Conservation (phyloP, 2,888 invertebrate species). For the Brachyptera risi region DNA sequence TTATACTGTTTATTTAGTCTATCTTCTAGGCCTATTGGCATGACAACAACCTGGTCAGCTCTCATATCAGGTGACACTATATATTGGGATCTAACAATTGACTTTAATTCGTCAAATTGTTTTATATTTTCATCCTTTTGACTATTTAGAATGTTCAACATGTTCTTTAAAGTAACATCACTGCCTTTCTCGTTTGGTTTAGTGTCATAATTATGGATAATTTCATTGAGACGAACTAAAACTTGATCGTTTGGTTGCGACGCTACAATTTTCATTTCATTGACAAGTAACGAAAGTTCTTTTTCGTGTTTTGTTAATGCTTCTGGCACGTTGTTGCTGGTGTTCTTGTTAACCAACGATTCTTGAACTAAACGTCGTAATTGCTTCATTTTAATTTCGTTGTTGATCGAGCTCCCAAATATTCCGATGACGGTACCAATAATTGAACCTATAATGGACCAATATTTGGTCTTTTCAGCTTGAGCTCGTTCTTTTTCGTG, state of each 20-base stretch:
- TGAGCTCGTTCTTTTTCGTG: conserved; percentile 80
- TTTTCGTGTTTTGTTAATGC: conserved; percentile 23
- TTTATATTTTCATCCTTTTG: not conserved
- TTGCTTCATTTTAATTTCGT: conserved; percentile 60
- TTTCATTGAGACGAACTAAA: conserved; percentile 16
- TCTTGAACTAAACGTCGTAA: conserved; percentile 57
- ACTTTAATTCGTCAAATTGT: not conserved
- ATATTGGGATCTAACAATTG: conserved; percentile 1
- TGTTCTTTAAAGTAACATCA: not conserved
- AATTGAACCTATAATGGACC: conserved; percentile 70
- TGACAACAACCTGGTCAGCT: conserved; percentile 9
- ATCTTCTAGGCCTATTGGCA: conserved; percentile 19
- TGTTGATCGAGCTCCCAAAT: conserved; percentile 62
- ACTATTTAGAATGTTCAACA: not conserved
- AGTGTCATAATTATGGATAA: conserved; percentile 7
- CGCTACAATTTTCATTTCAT: conserved; percentile 26
- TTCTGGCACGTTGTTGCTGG: conserved; percentile 5
- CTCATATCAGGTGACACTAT: conserved; percentile 2
- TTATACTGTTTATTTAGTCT: conserved; percentile 3
- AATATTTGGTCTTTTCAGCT: conserved; percentile 79
- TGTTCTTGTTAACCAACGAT: conserved; percentile 38
- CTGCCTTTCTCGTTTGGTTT: not conserved
- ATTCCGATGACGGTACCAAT: conserved; percentile 63
- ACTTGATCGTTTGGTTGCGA: conserved; percentile 1
- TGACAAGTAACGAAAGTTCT: conserved; percentile 22